Percentiles rank a stretch among this genome's conserved stretches.
Conservation (phyloP, 2,888 invertebrate genomes). For the Drosophila phalerata region DNA sequence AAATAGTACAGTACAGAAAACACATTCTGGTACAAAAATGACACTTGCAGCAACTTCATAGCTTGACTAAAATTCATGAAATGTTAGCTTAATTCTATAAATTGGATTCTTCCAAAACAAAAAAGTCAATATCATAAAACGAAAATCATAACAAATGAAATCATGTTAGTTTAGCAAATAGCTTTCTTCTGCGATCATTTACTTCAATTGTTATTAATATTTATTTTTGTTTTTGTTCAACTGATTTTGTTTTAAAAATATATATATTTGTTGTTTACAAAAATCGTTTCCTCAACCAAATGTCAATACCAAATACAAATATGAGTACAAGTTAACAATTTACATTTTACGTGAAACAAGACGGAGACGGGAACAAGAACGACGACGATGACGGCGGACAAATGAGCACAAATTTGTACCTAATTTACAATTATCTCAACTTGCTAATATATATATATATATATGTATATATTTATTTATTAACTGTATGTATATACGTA, state of each 20-base stretch:
- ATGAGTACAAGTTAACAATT: conserved; percentile 40
- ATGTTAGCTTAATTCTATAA: conserved; percentile 75
- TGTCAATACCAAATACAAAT: conserved; percentile 61
- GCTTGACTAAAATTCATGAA: conserved; percentile 83
- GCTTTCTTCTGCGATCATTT: conserved; percentile 36
- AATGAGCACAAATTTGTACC: conserved; percentile 49
- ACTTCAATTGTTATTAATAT: too few relatives aligned
- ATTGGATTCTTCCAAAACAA: conserved; percentile 48
- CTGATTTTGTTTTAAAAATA: conserved; percentile 12
- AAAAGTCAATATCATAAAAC: conserved; percentile 50
- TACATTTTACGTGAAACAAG: conserved; percentile 22
- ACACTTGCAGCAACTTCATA: conserved; percentile 86
- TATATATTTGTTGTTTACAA: conserved; percentile 59
- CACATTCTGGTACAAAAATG: conserved; percentile 56
- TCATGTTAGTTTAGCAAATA: conserved; percentile 40
- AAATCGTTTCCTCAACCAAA: conserved; percentile 83
- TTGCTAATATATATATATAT: conserved; percentile 28
- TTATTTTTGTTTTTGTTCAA: conserved; percentile 14
- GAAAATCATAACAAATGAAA: conserved; percentile 38
- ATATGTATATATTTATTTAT: neutral
- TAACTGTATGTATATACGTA: conserved; percentile 23
- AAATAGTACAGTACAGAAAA: conserved; percentile 41
- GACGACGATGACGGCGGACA: conserved; percentile 52
- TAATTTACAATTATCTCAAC: conserved; percentile 42
- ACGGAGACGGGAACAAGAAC: conserved; percentile 24